phyloP scores from a whole-genome alignment of 2,113 vertebrate genomes.

The Urocolius indicus region DNA sequence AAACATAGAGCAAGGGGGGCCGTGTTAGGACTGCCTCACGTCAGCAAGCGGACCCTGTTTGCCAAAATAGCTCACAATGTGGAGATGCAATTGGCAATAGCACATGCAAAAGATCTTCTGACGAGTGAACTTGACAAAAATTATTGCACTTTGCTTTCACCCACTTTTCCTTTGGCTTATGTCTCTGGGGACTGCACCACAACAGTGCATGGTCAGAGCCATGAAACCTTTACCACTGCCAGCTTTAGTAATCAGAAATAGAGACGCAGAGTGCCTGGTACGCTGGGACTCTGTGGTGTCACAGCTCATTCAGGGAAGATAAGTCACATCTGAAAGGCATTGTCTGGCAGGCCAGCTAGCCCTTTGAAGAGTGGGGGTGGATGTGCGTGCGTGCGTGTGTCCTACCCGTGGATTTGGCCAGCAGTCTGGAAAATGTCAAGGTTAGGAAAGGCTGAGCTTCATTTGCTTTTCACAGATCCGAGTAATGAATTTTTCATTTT shows the following conservation, averaged over 20 bases:
- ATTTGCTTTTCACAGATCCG: conserved; percentile 42
- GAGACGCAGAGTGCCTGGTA: accelerated
- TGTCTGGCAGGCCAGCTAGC: not conserved
- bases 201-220: not conserved
- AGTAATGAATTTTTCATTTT: conserved; percentile 66
- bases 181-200: not conserved
- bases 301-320: not conserved
- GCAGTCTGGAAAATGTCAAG: conserved; percentile 69
- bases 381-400: not conserved
- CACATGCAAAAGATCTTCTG: not conserved
- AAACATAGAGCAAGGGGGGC: not conserved
- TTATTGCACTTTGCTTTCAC: not conserved
- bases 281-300: not conserved
- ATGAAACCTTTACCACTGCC: not conserved
- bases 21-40: accelerated
- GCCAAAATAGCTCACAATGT: not conserved
- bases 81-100: not conserved
- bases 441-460: conserved; percentile 64
- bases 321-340: conserved; percentile 36
- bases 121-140: not conserved
- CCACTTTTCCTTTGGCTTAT: not conserved
- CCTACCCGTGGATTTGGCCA: conserved; percentile 47
- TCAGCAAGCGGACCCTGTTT: not conserved
- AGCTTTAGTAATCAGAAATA: not conserved
- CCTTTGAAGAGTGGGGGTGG: conserved; percentile 20